These are phyloP conservation scores for Peromyscus polionotus DNA, from an alignment of 2,113 vertebrate genomes.

Conservation along the genomic window DNA sequence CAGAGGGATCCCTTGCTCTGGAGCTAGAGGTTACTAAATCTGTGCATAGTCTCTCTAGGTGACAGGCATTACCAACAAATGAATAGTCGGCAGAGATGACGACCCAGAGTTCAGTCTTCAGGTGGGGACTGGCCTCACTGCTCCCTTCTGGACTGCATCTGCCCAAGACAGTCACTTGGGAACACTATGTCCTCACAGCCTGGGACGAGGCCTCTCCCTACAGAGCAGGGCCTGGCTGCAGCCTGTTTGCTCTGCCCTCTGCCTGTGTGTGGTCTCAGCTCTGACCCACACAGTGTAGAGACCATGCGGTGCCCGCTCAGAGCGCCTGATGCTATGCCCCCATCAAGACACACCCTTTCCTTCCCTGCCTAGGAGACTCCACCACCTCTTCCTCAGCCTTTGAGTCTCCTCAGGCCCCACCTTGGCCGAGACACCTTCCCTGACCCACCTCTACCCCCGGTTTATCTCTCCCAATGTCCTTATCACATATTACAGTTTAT, in stretches of 20 bases:
- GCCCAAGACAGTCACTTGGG: rapidly evolving
- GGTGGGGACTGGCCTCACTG: too few species aligned
- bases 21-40: not conserved
- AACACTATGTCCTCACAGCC: not conserved
- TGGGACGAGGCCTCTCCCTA: not conserved
- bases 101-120: not conserved
- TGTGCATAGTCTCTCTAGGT: not conserved
- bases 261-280: not conserved
- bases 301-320: rapidly evolving
- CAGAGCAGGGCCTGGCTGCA: not conserved
- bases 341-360: not conserved
- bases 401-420: not conserved
- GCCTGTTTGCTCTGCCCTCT: constrained; percentile 23
- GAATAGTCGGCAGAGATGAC: rapidly evolving
- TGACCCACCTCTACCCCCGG: rapidly evolving
- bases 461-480: constrained; percentile 45
- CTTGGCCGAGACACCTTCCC: not conserved
- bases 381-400: too few species aligned
- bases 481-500: constrained; percentile 9
- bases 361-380: rapidly evolving
- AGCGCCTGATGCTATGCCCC: rapidly evolving
- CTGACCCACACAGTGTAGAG: not conserved
- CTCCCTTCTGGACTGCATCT: not conserved
- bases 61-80: not conserved
- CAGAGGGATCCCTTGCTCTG: not conserved